These are phyloP conservation scores for Cremastobaeus sp. DNA, from an alignment of 2,888 invertebrate species.

Conservation along the genomic window DNA sequence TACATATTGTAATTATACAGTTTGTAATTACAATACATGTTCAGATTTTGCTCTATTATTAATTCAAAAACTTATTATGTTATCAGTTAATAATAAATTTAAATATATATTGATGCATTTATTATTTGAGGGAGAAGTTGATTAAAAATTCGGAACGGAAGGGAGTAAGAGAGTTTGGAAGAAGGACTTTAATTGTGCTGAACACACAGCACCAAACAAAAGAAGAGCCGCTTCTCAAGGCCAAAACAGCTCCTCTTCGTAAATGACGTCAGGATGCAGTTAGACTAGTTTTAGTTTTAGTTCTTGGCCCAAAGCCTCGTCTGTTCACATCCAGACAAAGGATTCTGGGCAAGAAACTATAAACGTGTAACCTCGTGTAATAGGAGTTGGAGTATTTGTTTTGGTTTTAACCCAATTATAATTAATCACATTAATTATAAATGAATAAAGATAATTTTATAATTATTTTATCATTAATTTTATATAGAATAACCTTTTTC, in stretches of 20 bases:
- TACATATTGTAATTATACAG: no score
- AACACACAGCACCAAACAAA: conserved; percentile 66
- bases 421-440: no score
- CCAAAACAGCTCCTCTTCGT: conserved; percentile 72
- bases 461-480: no score
- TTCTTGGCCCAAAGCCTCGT: conserved; percentile 67
- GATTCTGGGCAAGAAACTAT: conserved; percentile 67
- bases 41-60: no score
- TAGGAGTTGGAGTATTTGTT: no score
- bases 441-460: no score
- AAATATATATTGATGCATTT: conserved; percentile 58
- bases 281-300: conserved; percentile 77
- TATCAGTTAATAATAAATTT: conserved; percentile 56
- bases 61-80: no score
- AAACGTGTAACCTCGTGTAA: conserved; percentile 58
- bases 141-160: conserved; percentile 62
- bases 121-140: conserved; percentile 60
- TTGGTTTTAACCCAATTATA: no score
- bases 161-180: conserved; percentile 54
- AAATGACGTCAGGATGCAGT: conserved; percentile 77
- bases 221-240: conserved; percentile 71
- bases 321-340: conserved; percentile 69
- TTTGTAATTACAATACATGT: no score
- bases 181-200: conserved; percentile 68
- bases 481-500: no score